These are phyloP conservation scores for Branchinecta lynchi DNA, from an alignment of 1,140 invertebrate genomes.

Conservation along the genomic window DNA sequence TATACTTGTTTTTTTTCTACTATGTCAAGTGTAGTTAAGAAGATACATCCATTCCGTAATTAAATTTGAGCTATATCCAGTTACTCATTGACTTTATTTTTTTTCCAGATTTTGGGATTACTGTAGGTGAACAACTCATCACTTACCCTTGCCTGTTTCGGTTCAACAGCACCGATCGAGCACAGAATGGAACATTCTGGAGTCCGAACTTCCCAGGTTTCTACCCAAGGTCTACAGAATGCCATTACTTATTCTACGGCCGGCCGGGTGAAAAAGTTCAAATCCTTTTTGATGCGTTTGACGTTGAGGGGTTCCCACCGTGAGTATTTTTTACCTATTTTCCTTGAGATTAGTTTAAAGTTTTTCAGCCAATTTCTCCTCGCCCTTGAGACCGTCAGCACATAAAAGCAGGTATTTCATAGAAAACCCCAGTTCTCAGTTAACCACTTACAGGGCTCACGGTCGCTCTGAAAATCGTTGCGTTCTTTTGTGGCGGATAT, in stretches of 20 bases:
- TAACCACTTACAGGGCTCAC: no score
- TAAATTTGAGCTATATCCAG: no score
- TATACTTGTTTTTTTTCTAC: no score
- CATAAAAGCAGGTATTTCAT: no score
- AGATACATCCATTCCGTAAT: no score
- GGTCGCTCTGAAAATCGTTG: no score
- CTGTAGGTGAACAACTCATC: conserved; percentile 50
- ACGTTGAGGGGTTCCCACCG: conserved; percentile 78
- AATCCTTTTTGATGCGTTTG: conserved; percentile 74
- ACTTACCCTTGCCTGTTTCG: conserved; percentile 58
- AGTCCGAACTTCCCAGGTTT: conserved; percentile 84
- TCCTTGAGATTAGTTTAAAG: neutral
- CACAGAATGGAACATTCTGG: conserved; percentile 59
- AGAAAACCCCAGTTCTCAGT: no score
- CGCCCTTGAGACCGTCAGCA: no score
- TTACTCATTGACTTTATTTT: conserved; percentile 11
- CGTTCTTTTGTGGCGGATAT: no score
- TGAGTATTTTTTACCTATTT: conserved; percentile 38
- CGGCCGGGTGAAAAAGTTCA: conserved; percentile 59
- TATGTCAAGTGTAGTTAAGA: no score
- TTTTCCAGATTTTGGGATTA: conserved; percentile 46
- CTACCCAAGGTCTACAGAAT: conserved; percentile 80
- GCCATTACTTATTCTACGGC: conserved; percentile 86
- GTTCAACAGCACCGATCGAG: conserved; percentile 46
- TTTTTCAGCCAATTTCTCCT: no score